Base-by-base conservation (phyloP, 2,113 vertebrate species). In the Synchiropus splendidus region DNA sequence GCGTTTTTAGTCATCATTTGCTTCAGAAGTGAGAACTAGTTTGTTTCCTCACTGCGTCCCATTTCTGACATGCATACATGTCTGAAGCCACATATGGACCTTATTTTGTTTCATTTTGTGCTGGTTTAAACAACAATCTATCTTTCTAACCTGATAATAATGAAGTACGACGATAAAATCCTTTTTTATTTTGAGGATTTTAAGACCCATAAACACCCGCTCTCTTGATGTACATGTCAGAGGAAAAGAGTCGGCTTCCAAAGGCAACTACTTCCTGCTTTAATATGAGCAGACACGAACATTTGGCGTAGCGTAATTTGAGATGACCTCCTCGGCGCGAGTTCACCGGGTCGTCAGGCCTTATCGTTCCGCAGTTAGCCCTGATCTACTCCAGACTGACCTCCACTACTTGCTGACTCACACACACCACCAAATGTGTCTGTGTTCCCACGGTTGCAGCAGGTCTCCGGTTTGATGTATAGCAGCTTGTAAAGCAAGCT, bases 401-500 rank as follows among this genome's bases (percentile, higher is more conserved):
- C 45, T 40, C 44, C 18, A 2, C 51, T 16, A 33, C 31, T 41
- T 31, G 1, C 44, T 33, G 16, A 32, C 12, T 39, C 53, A 38
- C 37, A 42, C 2, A 12, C 32, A 11, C 13, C 17, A 31, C 48
- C 30, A 64, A 21, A 56, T 38, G 42, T 51, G 54, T 37, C 56
- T 57, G 50, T 41, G 62, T 79, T 79, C 76, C 76, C 78, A 81
- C 56, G 54, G 42, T 41, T 59, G 45, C 60, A 56, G 55, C 65
- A 58, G 74, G 57, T 71, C 64, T 36, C 45, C 5, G 9, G 61
- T 37, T 56, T 70, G 72, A 74, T 68, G 64, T 71, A 66, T 64
- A 38, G 67, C 74, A 60, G 72, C 74, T 70, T 74, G 61, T 72
- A 74, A 72, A 77, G 70, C 33, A 2, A 50, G 46, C 58, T 66